These are phyloP conservation scores for Calliphora vicina DNA, from an alignment of 1,140 invertebrate genomes.

Conservation along the genomic window DNA sequence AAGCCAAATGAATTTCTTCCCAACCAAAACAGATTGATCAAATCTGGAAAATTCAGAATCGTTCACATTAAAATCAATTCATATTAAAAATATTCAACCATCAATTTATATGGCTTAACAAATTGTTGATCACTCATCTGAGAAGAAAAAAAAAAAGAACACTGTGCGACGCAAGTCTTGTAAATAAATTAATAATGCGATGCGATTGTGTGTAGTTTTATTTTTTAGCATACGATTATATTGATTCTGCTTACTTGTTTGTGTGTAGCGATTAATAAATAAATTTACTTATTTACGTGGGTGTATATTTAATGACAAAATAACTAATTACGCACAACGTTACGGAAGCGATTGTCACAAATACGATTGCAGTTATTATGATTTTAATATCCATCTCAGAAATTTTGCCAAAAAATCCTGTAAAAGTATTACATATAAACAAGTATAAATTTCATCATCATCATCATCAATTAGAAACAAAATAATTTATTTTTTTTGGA, in stretches of 20 bases:
- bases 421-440: constrained; percentile 44
- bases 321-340: constrained; percentile 22
- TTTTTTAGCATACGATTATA: too few species aligned
- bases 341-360: constrained; percentile 31
- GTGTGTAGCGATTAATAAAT: not conserved
- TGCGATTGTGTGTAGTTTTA: too few species aligned
- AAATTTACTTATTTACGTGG: not conserved
- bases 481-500: not conserved
- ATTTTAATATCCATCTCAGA: constrained; percentile 63
- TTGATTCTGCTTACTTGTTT: not conserved
- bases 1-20: too few species aligned
- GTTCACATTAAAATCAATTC: too few species aligned
- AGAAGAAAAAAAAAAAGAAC: too few species aligned
- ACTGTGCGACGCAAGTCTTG: too few species aligned
- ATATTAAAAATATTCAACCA: too few species aligned
- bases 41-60: too few species aligned
- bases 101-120: too few species aligned
- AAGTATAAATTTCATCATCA: not conserved
- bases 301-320: constrained; percentile 6
- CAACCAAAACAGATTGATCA: too few species aligned
- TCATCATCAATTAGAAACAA: constrained; percentile 7
- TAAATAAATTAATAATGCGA: too few species aligned
- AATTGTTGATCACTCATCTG: too few species aligned
- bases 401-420: constrained; percentile 62
- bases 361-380: constrained; percentile 58